phyloP scores from a whole-genome alignment of 2,797 vertebrate genomes.

The Oreonectes daqikongensis region DNA sequence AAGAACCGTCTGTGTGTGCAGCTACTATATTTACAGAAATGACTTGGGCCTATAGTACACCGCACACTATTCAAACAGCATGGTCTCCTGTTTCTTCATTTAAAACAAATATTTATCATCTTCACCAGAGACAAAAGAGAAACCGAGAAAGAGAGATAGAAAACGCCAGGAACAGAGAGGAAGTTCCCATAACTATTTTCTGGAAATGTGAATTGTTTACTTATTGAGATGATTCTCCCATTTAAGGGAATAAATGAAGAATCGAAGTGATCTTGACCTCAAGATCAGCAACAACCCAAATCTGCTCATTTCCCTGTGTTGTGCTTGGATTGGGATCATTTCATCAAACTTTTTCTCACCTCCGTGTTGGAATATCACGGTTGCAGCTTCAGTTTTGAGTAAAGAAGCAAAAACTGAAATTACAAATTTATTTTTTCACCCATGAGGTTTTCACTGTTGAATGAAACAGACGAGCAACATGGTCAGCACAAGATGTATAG shows the following conservation, averaged over 20 bases:
- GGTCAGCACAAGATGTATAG: background rate
- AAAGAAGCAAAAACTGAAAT: background rate
- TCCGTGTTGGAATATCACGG: background rate
- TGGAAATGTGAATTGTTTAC: background rate
- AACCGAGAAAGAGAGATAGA: no score
- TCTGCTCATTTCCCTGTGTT: background rate
- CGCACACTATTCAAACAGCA: no score
- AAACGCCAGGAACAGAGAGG: background rate
- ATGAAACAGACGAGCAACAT: background rate
- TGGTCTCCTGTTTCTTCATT: background rate
- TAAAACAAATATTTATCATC: background rate
- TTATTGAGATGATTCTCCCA: background rate
- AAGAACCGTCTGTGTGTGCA: background rate
- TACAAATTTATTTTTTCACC: background rate
- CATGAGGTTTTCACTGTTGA: background rate
- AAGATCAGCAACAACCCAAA: background rate
- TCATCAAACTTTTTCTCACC: background rate
- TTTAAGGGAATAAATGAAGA: background rate
- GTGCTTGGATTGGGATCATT: background rate
- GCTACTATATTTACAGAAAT: background rate
- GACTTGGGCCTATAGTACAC: no score
- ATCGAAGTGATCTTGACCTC: background rate
- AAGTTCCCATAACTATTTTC: background rate
- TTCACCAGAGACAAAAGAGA: background rate
- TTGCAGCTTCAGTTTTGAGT: background rate